These are phyloP conservation scores for Lepidurus packardi DNA, from an alignment of 1,140 invertebrate species.

Conservation along the genomic window DNA sequence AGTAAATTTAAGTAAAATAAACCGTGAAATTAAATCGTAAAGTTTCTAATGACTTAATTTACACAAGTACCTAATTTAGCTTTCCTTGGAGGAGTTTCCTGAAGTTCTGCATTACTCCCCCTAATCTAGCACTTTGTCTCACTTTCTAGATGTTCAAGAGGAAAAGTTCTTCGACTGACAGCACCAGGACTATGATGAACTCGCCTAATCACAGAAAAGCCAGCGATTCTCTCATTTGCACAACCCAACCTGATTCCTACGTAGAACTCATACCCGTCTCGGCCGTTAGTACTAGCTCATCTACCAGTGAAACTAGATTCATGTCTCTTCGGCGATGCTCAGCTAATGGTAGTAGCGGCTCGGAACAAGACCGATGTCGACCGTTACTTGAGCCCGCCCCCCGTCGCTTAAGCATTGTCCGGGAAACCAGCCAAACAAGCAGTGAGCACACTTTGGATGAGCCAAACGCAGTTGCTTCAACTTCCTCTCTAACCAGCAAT, in stretches of 20 bases:
- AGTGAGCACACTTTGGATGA: neutral
- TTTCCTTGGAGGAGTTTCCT: too few species aligned
- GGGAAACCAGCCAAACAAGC: neutral
- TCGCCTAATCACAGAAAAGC: slow-evolving; percentile 9
- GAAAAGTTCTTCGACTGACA: slow-evolving; percentile 10
- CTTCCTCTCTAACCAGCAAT: neutral
- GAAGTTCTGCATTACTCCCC: neutral
- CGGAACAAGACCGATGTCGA: neutral
- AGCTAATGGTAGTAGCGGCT: neutral
- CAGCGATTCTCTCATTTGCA: neutral
- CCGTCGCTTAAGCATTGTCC: neutral
- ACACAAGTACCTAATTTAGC: too few species aligned
- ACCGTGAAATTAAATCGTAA: too few species aligned
- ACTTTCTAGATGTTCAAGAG: neutral
- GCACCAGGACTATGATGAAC: neutral
- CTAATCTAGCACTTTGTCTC: neutral
- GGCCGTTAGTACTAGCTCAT: neutral
- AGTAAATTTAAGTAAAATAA: too few species aligned
- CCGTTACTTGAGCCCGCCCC: neutral
- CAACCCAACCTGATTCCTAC: neutral
- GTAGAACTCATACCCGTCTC: neutral
- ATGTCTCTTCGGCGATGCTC: neutral
- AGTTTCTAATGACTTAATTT: too few species aligned
- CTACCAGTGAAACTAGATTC: neutral
- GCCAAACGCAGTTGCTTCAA: neutral